These are phyloP conservation scores for Tetramorium simillimum DNA, from an alignment of 1,140 invertebrate genomes.

Conservation along the genomic window DNA sequence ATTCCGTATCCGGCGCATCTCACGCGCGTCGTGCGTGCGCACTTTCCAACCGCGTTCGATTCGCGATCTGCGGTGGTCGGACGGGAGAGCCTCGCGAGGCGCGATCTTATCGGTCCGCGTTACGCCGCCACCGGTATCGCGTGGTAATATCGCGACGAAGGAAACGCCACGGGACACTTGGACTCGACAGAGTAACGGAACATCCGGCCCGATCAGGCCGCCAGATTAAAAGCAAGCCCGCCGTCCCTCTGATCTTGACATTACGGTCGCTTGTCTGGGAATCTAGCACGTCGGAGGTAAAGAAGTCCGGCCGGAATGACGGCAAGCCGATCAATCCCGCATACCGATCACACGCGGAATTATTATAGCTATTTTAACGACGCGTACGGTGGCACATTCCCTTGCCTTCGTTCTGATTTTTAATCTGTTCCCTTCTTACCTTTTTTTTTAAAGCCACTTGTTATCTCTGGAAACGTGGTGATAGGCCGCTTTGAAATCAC, in stretches of 20 bases:
- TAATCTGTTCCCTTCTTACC: neutral
- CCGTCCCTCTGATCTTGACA: constrained; percentile 42
- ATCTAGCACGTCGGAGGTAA: constrained; percentile 9
- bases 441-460: neutral
- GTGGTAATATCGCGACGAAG: constrained; percentile 29
- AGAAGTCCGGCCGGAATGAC: neutral
- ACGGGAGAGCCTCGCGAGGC: constrained; percentile 48
- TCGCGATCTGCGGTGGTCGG: neutral
- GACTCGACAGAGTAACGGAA: constrained; percentile 38
- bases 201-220: constrained; percentile 28
- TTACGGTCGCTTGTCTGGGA: constrained; percentile 14
- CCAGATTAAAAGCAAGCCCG: constrained; percentile 4
- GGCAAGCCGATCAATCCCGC: neutral
- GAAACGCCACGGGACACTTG: constrained; percentile 33
- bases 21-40: neutral
- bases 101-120: constrained; percentile 30
- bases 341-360: constrained; percentile 15
- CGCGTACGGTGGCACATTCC: neutral
- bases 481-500: constrained; percentile 8
- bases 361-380: neutral
- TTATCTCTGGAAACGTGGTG: constrained; percentile 39
- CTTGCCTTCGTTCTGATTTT: neutral
- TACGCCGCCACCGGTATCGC: constrained; percentile 13
- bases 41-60: constrained; percentile 5
- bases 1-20: constrained; percentile 71